Base-by-base conservation (phyloP, 1,140 invertebrate genomes). In the Orchesella cincta region DNA sequence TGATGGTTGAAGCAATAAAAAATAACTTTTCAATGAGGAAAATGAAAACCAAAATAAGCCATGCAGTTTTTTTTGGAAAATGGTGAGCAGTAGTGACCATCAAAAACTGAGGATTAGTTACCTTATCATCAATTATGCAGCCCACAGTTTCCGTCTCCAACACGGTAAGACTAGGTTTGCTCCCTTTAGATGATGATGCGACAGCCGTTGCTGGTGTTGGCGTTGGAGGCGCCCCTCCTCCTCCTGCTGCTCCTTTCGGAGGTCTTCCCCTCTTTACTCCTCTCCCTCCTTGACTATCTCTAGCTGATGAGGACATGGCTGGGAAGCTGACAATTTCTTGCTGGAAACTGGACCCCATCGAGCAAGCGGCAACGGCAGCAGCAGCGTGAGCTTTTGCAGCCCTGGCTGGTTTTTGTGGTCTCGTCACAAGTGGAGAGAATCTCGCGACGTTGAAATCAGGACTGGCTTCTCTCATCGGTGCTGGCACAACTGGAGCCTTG, bases 401-500 rank as follows among this genome's bases (percentile, higher is more conserved):
- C 51, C 78, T 76, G 29, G 57, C 16, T 16, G 75, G n/a, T 77
- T 83, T 83, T 0, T 79, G 77, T 14, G 79, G 76, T 46, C 82
- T 83, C 20, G 92, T 93, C 39, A 94, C 90, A 39, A 94, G 85
- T 73, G 93, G 91, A 2, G 92, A 92, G 82, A 94, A 93, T 83
- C 92, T 89, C 1, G 92, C 93, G 67, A 94, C 85, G 83, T 93
- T 92, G 71, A 93, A 92, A 35, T 78, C 81, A 52, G 79, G 81
- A n/a, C n/a, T n/a, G 26, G 77, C 62, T 33, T 67, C 62, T n/a
- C 23, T 8, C 18, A 46, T 46, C 23, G 52, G 23, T 67, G 62
- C 62, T 18, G 31, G 12, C 12, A 23, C 12, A 5, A 57, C 14
- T 8, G 67, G 67, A 12, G 26, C 14, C 29, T 73, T 73, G 1